Evolutionary conservation across 2,797 vertebrate genomes (phyloP), one percentile per base, ranked within the genome.

Genomic region (Nyctibius grandis): DNA sequence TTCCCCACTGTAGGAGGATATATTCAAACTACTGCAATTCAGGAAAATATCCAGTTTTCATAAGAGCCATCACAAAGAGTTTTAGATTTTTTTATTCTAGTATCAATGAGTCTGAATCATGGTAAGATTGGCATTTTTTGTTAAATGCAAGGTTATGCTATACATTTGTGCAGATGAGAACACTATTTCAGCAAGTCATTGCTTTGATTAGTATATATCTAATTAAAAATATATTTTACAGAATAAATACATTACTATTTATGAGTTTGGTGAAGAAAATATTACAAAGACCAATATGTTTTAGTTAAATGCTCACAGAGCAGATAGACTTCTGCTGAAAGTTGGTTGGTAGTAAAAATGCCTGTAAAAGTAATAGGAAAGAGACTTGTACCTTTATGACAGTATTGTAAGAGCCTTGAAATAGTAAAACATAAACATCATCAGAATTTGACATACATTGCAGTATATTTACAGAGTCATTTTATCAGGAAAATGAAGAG

Each of bases 1-100:
- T 57, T 70, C 6, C 22, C 2, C 2, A 3, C 11, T 45, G 11
- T 26, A 67, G 4, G 2, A 45, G 4, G 3, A 38, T 68, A 9
- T 9, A 47, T 44, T 74, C 16, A 74, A 82, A 65, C 8, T 34
- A 17, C 11, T 70, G 5, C 10, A 56, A 12, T 44, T 33, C 5
- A n/a, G 36, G 20, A 64, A 85, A 81, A 67, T 48, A 38, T 6
- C 9, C 9, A 12, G 1, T n/a, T 91, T 92, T 28, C 17, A 6
- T 36, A 84, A 26, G 13, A 50, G 61, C 12, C 4, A 33, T 57
- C 38, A 47, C 7, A 65, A 33, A 60, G 10, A 1, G 0, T 1
- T 54, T 74, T 42, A 29, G 8, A 40, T 26, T 57, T 87, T n/a
- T 53, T 73, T n/a, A n/a, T 3, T 16, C 15, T 70, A 20, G 1